A percentile compares a stretch with the other conserved stretches of the same genome.
Evolutionary conservation across 2,888 invertebrate species (phyloP).

Genomic region (Drosophila anceps): DNA sequence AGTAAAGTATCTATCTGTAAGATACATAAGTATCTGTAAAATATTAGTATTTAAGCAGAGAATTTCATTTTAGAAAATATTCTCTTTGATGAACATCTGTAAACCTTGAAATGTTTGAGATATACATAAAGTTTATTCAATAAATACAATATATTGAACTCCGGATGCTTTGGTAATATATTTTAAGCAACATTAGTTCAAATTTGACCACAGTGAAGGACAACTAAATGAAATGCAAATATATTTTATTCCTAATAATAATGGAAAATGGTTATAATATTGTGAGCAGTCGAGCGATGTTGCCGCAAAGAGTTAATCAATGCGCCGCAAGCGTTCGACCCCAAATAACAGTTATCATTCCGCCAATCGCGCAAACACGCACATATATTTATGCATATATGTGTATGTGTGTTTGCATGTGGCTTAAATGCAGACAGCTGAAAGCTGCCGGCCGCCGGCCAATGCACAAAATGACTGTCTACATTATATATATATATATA

Average conservation of each 20-base stretch:
- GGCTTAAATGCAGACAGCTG: constrained; percentile 45
- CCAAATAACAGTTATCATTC: constrained; percentile 45
- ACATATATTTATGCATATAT: not conserved
- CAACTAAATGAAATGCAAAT: constrained; percentile 53
- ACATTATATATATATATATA: constrained; percentile 20
- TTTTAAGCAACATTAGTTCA: not conserved
- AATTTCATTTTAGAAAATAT: not conserved
- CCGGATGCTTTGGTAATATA: not conserved
- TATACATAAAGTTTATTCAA: not conserved
- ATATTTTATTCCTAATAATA: constrained; percentile 47
- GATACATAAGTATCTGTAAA: not conserved
- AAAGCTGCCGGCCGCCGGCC: constrained; percentile 42
- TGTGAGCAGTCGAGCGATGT: constrained; percentile 28
- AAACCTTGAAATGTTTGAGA: not conserved
- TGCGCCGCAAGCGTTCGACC: constrained; percentile 54
- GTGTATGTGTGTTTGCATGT: not conserved
- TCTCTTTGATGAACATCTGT: too few relatives aligned
- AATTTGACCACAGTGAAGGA: constrained; percentile 21
- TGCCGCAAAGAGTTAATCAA: constrained; percentile 72
- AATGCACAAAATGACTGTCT: constrained; percentile 39
- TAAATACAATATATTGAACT: not conserved
- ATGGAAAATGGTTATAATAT: constrained; percentile 48
- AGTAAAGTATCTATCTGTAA: not conserved
- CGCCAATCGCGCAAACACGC: constrained; percentile 21
- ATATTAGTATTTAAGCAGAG: not conserved